Conservation (phyloP, 2,797 vertebrate genomes). For the Pseudotriccus pelzelni region DNA sequence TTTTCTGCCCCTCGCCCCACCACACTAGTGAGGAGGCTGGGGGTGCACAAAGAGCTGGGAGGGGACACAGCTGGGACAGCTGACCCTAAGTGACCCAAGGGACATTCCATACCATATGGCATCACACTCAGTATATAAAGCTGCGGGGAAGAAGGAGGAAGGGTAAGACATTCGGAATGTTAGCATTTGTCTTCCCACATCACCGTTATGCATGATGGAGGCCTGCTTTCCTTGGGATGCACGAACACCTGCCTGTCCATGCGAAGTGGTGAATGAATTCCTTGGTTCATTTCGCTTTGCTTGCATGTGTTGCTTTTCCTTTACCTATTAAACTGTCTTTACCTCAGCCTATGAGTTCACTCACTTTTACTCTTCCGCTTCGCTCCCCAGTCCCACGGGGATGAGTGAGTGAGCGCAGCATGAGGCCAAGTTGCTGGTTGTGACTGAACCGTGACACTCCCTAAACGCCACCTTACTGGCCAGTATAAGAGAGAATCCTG, state of each 20-base stretch:
- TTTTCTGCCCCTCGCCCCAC: background rate
- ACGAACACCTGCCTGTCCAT: background rate
- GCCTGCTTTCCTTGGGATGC: background rate
- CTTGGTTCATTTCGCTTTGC: background rate
- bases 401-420: background rate
- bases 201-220: background rate
- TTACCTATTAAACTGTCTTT: background rate
- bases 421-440: background rate
- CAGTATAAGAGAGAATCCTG: background rate
- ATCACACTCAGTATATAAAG: background rate
- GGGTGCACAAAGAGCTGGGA: background rate
- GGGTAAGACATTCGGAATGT: background rate
- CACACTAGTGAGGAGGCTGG: background rate
- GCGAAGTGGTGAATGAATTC: background rate
- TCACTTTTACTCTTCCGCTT: background rate
- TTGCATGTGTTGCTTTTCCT: background rate
- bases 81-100: background rate
- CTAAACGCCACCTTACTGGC: background rate
- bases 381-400: background rate
- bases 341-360: background rate
- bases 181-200: background rate
- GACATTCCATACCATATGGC: background rate
- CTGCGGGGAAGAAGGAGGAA: background rate
- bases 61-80: background rate
- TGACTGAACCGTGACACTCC: background rate